Evolutionary conservation across 2,113 vertebrate genomes (phyloP), one percentile per base, ranked within the genome.

Genomic region (Aegotheles bennettii): DNA sequence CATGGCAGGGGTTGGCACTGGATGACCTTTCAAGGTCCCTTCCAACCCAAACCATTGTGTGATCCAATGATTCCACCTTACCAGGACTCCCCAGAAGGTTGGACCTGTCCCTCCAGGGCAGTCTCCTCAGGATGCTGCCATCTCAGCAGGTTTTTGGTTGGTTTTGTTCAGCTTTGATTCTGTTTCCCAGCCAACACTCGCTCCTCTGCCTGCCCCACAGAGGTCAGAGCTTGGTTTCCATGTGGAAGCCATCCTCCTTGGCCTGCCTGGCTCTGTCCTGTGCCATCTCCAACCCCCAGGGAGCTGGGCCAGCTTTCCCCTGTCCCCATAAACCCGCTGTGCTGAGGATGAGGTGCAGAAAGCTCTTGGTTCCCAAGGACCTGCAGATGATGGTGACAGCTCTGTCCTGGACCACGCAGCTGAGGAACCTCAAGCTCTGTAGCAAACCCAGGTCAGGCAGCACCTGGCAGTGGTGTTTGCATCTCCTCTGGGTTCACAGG

Each of bases 201-300:
- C 18, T 50, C 15, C 70, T 56, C 20, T 21, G 16, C 47, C 45
- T 29, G 40, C 50, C 48, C 26, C 1, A 1, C 13, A 21, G 24
- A 17, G 12, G 25, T 42, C 63, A 4, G 8, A 0, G 35, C 9
- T 53, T 5, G 17, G 47, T 47, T 76, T 35, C 36, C 26, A 5
- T 42, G 9, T 25, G 42, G 67, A 70, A 64, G 7, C 23, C 4
- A 0, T 11, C 36, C 21, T 28, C 5, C 0, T 14, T 33, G 31
- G 35, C 25, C 40, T 25, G 11, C 13, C 47, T 10, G 40, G n/a
- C 35, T 69, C 35, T 3, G 0, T 28, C 7, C 40, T 4, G 38
- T 23, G 64, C 11, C 4, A 6, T 6, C 9, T 4, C 31, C 10
- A 0, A 4, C 10, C 0, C 10, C 50, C 35, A 7, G 31, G 75